Base-by-base conservation (phyloP, 2,888 invertebrate genomes). In the Latheticus oryzae region DNA sequence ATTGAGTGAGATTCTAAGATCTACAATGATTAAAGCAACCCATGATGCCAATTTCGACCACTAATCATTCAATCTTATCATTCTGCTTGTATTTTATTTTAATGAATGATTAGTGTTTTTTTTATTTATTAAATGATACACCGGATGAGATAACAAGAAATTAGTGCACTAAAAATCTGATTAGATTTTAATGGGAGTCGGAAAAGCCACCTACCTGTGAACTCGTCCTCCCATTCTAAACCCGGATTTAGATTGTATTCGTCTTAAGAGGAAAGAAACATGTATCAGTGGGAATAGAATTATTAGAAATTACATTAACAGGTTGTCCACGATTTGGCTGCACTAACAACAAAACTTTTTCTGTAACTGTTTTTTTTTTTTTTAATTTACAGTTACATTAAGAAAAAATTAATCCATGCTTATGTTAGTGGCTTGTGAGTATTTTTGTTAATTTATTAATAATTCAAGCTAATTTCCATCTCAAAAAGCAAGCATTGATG, bases 161-260 rank as follows among this genome's bases (percentile, higher is more conserved):
- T 30, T 28, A 40, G 51, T 51, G 51, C 51, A 37, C 28, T 45
- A 47, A 2, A 11, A 33, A 15, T 30, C 24, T 23, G 23, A 21
- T 32, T 32, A 19, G 32, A 40, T 47, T 58, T 60, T 60, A 63
- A 62, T 80, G 64, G 61, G 66, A 65, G 64, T 63, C 67, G 69
- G 69, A 71, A 74, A 73, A 72, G 73, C 74, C 85, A 91, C 95
- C 93, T 95, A 95, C 95, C 95, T 95, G 95, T 93, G 85, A 95
- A 95, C 87, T 95, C 95, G 93, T 95, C 95, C 90, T 95, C 95
- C 95, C 95, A 95, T 87, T 95, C 95, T 94, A 95, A 94, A 92
- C 93, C 93, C 88, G 94, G 94, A 90, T 94, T 94, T 90, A 95
- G 93, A 94, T 95, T 94, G 93, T 95, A 95, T 88, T 95, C 95